phyloP scores from a whole-genome alignment of 2,888 invertebrate genomes.

The Trachelus troglodyta region DNA sequence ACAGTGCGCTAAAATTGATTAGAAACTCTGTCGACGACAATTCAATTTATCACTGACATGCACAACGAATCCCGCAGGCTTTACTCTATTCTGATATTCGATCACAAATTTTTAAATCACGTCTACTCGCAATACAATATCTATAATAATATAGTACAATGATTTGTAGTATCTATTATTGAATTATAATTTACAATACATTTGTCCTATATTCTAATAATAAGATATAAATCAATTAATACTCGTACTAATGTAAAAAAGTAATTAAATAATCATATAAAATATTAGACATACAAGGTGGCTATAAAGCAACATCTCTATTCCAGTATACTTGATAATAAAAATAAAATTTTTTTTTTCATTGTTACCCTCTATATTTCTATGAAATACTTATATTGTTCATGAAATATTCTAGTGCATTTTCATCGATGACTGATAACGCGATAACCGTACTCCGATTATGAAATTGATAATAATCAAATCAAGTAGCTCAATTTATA shows the following conservation, averaged over 20 bases:
- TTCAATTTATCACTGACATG: constrained; percentile 18
- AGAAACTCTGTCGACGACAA: constrained; percentile 19
- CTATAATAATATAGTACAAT: background rate
- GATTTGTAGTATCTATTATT: background rate
- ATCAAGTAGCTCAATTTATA: background rate
- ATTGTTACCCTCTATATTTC: background rate
- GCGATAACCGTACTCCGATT: background rate
- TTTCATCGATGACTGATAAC: background rate
- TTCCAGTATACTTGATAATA: background rate
- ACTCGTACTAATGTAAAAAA: background rate
- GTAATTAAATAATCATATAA: background rate
- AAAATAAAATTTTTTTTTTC: background rate
- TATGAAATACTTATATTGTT: background rate
- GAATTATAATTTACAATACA: background rate
- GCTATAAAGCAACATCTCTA: background rate
- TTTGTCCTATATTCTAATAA: background rate
- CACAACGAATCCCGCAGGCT: constrained; percentile 5
- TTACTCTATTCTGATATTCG: constrained; percentile 12
- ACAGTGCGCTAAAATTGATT: constrained; percentile 5
- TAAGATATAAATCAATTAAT: background rate
- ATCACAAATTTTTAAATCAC: background rate
- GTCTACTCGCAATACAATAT: no score
- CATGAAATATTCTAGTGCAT: background rate
- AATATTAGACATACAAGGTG: background rate
- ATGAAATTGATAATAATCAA: background rate